Evolutionary conservation across 2,113 vertebrate species (phyloP).

Genomic region (Etia nguti): DNA sequence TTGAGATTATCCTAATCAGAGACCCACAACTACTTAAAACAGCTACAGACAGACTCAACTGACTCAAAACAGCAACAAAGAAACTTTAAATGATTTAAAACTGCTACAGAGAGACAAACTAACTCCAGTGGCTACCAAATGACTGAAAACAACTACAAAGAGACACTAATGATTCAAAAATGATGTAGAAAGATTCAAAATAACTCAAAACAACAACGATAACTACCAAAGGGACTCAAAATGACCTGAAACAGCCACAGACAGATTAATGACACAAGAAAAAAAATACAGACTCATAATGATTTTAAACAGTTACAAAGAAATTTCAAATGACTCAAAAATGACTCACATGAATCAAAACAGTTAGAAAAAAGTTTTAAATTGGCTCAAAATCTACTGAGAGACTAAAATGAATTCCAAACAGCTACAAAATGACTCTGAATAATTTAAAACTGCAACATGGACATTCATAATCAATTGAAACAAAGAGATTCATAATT

Average conservation of each 20-base stretch:
- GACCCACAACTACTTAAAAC: not conserved
- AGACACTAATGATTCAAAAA: not conserved
- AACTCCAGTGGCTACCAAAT: not conserved
- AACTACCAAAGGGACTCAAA: not conserved
- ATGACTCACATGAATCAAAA: not conserved
- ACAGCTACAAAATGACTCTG: not conserved
- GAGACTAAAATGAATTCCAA: not conserved
- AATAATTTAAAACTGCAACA: not conserved
- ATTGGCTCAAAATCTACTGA: not conserved
- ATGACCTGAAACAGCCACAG: not conserved
- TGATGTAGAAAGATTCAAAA: not conserved
- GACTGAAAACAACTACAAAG: not conserved
- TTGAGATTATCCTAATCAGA: too few relatives aligned
- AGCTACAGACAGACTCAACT: not conserved
- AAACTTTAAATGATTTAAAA: not conserved
- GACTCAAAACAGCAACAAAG: not conserved
- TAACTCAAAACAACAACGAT: not conserved
- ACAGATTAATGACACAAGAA: not conserved
- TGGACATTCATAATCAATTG: not conserved
- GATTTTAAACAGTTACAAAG: not conserved
- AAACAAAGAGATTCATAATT: not conserved
- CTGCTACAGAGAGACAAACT: not conserved
- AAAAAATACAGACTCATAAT: not conserved
- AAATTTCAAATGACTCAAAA: not conserved
- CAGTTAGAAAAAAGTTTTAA: fast-evolving